Evolutionary conservation across 1,140 invertebrate species (phyloP).

Genomic region (Elymnias hypermnestra): DNA sequence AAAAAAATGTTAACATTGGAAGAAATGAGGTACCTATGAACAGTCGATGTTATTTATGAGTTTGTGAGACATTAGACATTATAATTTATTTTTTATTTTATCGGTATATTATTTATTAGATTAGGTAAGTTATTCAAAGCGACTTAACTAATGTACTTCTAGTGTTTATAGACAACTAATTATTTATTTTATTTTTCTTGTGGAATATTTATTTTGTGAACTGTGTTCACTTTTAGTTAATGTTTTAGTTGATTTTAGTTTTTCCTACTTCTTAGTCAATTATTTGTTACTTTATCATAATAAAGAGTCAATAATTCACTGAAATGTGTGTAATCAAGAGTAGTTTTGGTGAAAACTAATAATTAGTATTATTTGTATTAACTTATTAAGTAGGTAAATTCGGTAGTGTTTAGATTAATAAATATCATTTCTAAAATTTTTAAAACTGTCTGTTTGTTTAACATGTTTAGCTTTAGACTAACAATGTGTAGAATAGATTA

Average conservation of each 20-base stretch:
- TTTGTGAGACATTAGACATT: conserved; percentile 55
- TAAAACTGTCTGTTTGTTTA: conserved; percentile 73
- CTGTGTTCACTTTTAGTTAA: conserved; percentile 52
- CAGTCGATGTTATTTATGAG: conserved; percentile 64
- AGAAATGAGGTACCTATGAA: conserved; percentile 69
- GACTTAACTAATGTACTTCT: conserved; percentile 15
- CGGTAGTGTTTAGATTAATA: conserved; percentile 69
- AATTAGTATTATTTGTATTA: conserved; percentile 73
- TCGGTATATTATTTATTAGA: conserved; percentile 43
- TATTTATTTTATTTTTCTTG: conserved; percentile 38
- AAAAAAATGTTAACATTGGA: conserved; percentile 70
- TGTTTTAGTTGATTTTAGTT: conserved; percentile 29
- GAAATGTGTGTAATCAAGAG: conserved; percentile 48
- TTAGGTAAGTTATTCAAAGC: conserved; percentile 35
- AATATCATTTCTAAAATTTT: conserved; percentile 72
- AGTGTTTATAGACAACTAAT: conserved; percentile 9
- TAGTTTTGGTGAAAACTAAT: conserved; percentile 65
- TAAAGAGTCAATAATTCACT: conserved; percentile 44
- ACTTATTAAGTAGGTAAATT: conserved; percentile 58
- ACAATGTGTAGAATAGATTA: conserved; percentile 73
- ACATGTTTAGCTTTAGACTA: conserved; percentile 75
- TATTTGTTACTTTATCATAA: conserved; percentile 44
- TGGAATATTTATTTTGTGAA: conserved; percentile 45
- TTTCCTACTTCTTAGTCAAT: conserved; percentile 17
- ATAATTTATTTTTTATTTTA: conserved; percentile 43